Percentiles rank a stretch among this genome's conserved stretches.
Evolutionary conservation across 2,113 vertebrate species (phyloP).

Genomic region (Rhabdomys dilectus): DNA sequence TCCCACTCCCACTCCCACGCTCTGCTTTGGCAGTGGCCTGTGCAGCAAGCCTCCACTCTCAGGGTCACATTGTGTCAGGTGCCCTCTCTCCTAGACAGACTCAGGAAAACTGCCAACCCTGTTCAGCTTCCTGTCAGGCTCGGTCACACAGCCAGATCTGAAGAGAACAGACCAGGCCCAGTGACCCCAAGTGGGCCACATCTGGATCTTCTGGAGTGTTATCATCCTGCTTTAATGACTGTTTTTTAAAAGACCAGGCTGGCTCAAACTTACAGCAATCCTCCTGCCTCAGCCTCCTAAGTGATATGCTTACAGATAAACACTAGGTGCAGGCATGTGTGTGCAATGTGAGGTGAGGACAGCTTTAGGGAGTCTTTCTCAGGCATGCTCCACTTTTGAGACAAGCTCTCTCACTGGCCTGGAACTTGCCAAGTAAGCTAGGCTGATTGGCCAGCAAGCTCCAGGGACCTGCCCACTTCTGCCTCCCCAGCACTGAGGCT

Average conservation of each 20-base stretch:
- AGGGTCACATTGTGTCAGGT: neutral
- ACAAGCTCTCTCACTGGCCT: neutral
- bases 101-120: neutral
- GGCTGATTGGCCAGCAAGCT: neutral
- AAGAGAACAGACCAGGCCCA: neutral
- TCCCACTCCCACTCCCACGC: neutral
- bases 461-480: neutral
- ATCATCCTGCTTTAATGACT: neutral
- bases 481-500: neutral
- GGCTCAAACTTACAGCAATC: neutral
- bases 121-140: neutral
- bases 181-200: rapidly evolving
- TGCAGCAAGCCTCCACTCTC: neutral
- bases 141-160: neutral
- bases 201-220: neutral
- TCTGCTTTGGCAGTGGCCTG: neutral
- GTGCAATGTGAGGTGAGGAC: too few relatives aligned
- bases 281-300: neutral
- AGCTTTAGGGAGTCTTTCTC: neutral
- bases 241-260: neutral
- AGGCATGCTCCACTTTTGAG: neutral
- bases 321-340: too few relatives aligned
- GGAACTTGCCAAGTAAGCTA: neutral
- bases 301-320: neutral
- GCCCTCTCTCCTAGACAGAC: neutral